Conservation (phyloP, 2,113 vertebrate species). For the Cyphomyrus discorhynchus region DNA sequence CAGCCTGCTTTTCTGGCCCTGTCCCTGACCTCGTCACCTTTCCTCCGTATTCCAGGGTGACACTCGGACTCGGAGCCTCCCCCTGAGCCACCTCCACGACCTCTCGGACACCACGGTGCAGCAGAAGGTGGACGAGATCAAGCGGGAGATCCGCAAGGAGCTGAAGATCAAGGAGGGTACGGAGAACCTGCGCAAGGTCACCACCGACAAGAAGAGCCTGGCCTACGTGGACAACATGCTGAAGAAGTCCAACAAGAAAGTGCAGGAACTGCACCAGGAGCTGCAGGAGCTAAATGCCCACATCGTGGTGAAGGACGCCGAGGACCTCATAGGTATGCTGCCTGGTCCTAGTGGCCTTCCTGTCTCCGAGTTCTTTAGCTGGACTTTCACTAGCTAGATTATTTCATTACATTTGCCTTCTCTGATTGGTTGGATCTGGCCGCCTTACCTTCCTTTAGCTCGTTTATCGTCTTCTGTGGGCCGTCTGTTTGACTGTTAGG, state of each 20-base stretch:
- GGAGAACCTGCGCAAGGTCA: constrained; percentile 93
- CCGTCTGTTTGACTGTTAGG: background rate
- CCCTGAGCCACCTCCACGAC: constrained; percentile 81
- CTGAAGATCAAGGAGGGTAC: constrained; percentile 98
- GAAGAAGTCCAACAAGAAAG: constrained; percentile 96
- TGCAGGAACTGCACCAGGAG: constrained; percentile 94
- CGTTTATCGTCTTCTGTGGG: background rate
- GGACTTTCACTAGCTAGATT: background rate
- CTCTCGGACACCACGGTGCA: constrained; percentile 89
- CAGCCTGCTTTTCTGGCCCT: background rate
- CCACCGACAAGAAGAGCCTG: constrained; percentile 97
- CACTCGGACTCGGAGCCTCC: constrained; percentile 77
- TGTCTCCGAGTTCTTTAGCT: background rate
- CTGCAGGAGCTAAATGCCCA: constrained; percentile 95
- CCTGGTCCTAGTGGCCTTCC: background rate
- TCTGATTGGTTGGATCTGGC: background rate
- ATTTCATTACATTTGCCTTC: background rate
- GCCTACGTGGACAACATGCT: constrained; percentile 98
- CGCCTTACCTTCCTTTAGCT: background rate
- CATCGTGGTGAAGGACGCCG: constrained; percentile 91
- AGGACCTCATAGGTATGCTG: constrained; percentile 81
- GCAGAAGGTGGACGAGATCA: constrained; percentile 92
- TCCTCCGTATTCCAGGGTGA: constrained; percentile 70
- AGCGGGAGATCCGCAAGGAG: constrained; percentile 97
- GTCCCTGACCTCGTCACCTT: constrained; percentile 20